These are phyloP conservation scores for Porites divaricata DNA, from an alignment of 92 coral and sea anemone species.

Conservation along the genomic window DNA sequence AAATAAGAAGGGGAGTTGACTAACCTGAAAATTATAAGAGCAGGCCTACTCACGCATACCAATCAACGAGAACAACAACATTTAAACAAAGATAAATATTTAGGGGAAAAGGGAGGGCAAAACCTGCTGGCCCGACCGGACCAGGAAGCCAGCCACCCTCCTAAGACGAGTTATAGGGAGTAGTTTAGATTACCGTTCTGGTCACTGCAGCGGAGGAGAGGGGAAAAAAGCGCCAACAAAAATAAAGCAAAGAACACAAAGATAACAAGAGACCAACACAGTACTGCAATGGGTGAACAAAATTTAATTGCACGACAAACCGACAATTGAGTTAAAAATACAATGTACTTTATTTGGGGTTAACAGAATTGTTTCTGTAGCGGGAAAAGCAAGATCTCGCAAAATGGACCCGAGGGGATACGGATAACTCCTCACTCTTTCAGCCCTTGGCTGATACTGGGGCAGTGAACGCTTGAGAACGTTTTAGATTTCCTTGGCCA, in stretches of 20 bases:
- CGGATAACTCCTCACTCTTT: background rate
- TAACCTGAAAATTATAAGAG: no score
- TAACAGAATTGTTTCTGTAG: no score
- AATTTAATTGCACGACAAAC: no score
- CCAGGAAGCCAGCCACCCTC: conserved; percentile 47
- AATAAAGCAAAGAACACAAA: background rate
- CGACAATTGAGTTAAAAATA: no score
- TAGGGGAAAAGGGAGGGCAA: conserved; percentile 6
- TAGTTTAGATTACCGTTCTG: conserved; percentile 36
- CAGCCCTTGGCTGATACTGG: background rate
- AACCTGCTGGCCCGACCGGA: conserved; percentile 24
- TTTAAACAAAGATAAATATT: no score
- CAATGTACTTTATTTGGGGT: no score
- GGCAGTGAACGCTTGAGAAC: background rate
- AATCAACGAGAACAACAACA: background rate
- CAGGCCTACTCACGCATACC: no score
- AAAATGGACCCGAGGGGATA: background rate
- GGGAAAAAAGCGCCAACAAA: background rate
- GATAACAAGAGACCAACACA: background rate
- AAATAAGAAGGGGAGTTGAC: background rate
- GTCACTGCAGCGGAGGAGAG: background rate
- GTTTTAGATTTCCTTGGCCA: background rate
- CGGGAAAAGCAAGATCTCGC: background rate
- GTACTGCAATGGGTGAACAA: background rate
- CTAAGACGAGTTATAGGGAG: conserved; percentile 36